A percentile compares a stretch with the other conserved stretches of the same genome.
Conservation (phyloP, 2,888 invertebrate species). For the Pheosia gnoma region DNA sequence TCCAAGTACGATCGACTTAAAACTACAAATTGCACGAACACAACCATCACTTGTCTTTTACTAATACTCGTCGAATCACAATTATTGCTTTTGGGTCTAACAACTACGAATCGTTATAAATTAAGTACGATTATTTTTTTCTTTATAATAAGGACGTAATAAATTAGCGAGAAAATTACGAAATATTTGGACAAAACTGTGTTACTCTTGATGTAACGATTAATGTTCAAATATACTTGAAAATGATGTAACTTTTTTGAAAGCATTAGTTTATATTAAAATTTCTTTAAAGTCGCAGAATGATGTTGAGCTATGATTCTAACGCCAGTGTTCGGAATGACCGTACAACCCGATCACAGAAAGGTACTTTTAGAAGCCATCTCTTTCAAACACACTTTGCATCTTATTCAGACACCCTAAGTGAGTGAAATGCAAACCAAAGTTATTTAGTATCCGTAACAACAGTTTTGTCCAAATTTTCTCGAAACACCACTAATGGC, state of each 20-base stretch:
- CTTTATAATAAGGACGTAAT: constrained; percentile 35
- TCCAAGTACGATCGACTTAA: constrained; percentile 63
- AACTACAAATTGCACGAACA: constrained; percentile 81
- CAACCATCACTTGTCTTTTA: constrained; percentile 80
- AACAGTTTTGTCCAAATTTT: constrained; percentile 16
- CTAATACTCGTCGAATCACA: constrained; percentile 75
- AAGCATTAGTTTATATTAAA: too few species aligned
- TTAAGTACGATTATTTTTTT: constrained; percentile 43
- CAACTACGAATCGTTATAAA: constrained; percentile 46
- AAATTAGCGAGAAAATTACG: constrained; percentile 9
- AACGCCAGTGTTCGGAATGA: too few species aligned
- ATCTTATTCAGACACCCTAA: background rate
- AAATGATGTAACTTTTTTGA: too few species aligned
- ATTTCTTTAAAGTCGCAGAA: too few species aligned
- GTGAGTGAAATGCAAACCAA: background rate
- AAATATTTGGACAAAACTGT: constrained; percentile 15
- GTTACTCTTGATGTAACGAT: background rate
- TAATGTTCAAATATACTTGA: too few species aligned
- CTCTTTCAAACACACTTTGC: too few species aligned
- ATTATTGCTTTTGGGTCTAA: constrained; percentile 70
- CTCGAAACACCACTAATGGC: constrained; percentile 14
- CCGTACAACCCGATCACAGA: too few species aligned
- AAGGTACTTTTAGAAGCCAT: too few species aligned
- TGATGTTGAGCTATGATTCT: too few species aligned
- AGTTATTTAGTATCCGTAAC: background rate